Base-by-base conservation (phyloP, 1,140 invertebrate genomes). In the Venustaconcha ellipsiformis region DNA sequence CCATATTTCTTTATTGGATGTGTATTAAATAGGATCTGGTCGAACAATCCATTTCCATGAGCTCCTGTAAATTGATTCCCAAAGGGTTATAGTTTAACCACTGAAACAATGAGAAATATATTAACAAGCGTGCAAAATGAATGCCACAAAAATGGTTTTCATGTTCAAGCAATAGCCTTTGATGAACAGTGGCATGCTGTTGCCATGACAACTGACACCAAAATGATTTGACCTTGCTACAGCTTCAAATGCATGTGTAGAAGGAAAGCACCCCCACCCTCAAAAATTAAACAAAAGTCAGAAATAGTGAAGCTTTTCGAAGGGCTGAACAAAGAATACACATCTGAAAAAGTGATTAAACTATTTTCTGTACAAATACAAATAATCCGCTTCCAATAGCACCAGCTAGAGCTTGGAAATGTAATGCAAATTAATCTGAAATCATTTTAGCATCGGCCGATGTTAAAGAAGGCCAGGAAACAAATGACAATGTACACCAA, bases 141-240 rank as follows among this genome's bases (percentile, higher is more conserved):
- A 14, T 74, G 72, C 55, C 37, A 60, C 13, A 14, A 67, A 57
- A 14, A n/a, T 14, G 72, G 65, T 8, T n/a, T 74, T 1, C 66
- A 74, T 68, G n/a, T 68, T 48, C 72, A 65, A 60, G 72, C 72
- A 17, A 20, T 74, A 37, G 67, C 72, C 4, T 74, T 67, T 56
- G 72, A 74, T 74, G 72, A 65, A 5, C 72, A 74, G 48, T 74
- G 72, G 72, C 72, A 74, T 23, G 4, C 20, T 20, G 14, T 74
- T 17, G 14, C 65, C 6, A 58, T 74, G 14, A 58, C 65, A 67
- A 17, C 18, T 30, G 57, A 15, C 1, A 60, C 67, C 14, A 58
- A 56, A 5, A n/a, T 23, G 23, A 23, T 23, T 57, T 67, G 18
- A 74, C 57, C 14, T 14, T 60, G 11, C 55, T 74, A 14, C 66